phyloP scores from a whole-genome alignment of 2,888 invertebrate genomes.

The Drosophila flavopinicola region DNA sequence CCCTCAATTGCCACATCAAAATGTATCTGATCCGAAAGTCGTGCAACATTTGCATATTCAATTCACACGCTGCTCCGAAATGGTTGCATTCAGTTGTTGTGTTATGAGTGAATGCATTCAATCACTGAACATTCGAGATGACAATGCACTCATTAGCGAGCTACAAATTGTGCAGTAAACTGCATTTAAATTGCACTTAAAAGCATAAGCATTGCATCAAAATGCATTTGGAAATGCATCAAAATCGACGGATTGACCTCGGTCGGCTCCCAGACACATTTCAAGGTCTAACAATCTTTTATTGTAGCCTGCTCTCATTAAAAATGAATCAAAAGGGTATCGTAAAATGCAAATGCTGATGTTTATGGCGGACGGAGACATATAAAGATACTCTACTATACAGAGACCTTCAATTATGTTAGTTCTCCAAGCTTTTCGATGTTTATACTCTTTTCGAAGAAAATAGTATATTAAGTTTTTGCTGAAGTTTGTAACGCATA shows the following conservation, averaged over 20 bases:
- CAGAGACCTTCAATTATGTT: no score
- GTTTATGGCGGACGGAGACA: not conserved
- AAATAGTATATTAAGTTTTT: no score
- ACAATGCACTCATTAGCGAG: slow-evolving; percentile 71
- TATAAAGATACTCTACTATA: no score
- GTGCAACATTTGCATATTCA: slow-evolving; percentile 67
- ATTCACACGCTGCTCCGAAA: slow-evolving; percentile 55
- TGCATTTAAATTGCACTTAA: slow-evolving; percentile 46
- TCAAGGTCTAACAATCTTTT: slow-evolving; percentile 12
- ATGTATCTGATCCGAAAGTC: slow-evolving; percentile 25
- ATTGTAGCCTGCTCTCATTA: not conserved
- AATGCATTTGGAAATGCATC: slow-evolving; percentile 16
- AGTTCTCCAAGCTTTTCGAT: no score
- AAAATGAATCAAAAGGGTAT: not conserved
- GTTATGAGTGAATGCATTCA: slow-evolving; percentile 51
- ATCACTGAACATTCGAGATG: slow-evolving; percentile 37
- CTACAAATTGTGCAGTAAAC: slow-evolving; percentile 34
- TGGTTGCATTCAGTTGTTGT: slow-evolving; percentile 12
- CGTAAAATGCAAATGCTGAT: no score
- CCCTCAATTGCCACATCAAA: slow-evolving; percentile 62
- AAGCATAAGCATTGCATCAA: slow-evolving; percentile 18
- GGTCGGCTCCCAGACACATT: not conserved
- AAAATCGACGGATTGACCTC: slow-evolving; percentile 23
- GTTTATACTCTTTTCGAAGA: no score
- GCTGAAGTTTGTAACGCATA: no score